A percentile compares a stretch with the other conserved stretches of the same genome.
Evolutionary conservation across 2,888 invertebrate species (phyloP).

Genomic region (Cyclophora punctaria): DNA sequence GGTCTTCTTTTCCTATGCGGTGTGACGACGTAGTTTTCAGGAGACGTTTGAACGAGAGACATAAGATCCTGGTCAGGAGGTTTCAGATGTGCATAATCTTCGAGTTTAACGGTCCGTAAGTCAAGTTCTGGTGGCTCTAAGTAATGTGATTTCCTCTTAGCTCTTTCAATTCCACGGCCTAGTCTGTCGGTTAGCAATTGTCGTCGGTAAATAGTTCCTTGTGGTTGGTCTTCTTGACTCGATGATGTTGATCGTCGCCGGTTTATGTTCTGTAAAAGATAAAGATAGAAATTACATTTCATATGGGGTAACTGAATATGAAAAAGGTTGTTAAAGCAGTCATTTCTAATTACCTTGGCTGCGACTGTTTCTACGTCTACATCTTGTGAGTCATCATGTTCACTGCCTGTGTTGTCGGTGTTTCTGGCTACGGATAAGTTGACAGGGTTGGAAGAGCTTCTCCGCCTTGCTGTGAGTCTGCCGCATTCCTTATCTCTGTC

Average conservation of each 20-base stretch:
- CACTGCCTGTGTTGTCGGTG: conserved; percentile 75
- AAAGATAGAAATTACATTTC: background rate
- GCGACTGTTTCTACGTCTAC: conserved; percentile 72
- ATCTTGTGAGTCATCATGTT: conserved; percentile 71
- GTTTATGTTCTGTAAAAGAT: conserved; percentile 49
- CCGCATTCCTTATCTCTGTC: conserved; percentile 70
- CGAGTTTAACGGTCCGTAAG: conserved; percentile 77
- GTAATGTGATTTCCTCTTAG: conserved; percentile 78
- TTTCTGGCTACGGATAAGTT: conserved; percentile 81
- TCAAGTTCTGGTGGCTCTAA: conserved; percentile 82
- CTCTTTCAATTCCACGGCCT: conserved; percentile 76
- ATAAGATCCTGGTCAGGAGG: conserved; percentile 82
- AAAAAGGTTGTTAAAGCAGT: no score
- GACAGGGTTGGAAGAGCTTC: conserved; percentile 87
- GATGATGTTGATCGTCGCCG: conserved; percentile 70
- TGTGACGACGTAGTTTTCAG: conserved; percentile 90
- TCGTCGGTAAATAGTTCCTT: conserved; percentile 74
- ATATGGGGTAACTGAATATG: background rate
- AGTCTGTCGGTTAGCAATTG: conserved; percentile 77
- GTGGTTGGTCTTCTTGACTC: conserved; percentile 68
- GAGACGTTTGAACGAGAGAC: conserved; percentile 80
- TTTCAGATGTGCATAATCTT: conserved; percentile 79
- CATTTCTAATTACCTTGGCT: conserved; percentile 51
- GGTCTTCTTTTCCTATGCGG: conserved; percentile 90
- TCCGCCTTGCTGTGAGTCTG: conserved; percentile 75